Evolutionary conservation across 2,113 vertebrate species (phyloP).

Genomic region (Cnemophilus loriae): DNA sequence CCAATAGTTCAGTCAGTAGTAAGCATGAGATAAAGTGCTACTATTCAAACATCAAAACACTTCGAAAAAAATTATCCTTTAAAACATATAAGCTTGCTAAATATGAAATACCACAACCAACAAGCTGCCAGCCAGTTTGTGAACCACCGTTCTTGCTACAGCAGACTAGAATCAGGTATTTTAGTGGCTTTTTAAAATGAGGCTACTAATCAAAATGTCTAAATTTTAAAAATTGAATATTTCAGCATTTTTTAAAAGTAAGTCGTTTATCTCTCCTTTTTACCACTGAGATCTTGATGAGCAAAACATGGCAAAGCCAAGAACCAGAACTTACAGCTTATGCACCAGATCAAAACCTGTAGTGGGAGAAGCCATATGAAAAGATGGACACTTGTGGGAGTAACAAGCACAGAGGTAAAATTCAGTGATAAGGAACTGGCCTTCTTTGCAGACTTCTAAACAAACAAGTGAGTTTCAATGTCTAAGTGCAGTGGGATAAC

Average conservation of each 20-base stretch:
- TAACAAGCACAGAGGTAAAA: neutral
- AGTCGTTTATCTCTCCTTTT: neutral
- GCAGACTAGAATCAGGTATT: neutral
- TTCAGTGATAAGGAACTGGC: neutral
- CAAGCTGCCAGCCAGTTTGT: slow-evolving; percentile 30
- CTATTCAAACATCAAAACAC: slow-evolving; percentile 69
- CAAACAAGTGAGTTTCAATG: neutral
- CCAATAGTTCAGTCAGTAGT: slow-evolving; percentile 75
- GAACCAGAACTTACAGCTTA: neutral
- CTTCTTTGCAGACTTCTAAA: neutral
- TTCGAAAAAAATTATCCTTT: slow-evolving; percentile 1
- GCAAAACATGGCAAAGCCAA: neutral
- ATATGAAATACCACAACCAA: slow-evolving; percentile 37
- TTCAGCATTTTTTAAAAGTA: neutral
- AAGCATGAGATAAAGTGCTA: slow-evolving; percentile 80
- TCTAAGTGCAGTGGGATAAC: neutral
- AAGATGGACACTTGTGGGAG: neutral
- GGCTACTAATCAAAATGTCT: neutral
- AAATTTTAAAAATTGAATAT: neutral
- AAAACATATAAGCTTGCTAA: slow-evolving; percentile 43
- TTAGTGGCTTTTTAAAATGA: neutral
- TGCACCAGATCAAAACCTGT: neutral
- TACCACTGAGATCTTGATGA: neutral
- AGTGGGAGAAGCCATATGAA: neutral
- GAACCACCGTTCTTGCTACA: neutral